Evolutionary conservation across 2,888 invertebrate genomes (phyloP), one percentile per base, ranked within the genome.

Genomic region (Sarcophaga rosellei): DNA sequence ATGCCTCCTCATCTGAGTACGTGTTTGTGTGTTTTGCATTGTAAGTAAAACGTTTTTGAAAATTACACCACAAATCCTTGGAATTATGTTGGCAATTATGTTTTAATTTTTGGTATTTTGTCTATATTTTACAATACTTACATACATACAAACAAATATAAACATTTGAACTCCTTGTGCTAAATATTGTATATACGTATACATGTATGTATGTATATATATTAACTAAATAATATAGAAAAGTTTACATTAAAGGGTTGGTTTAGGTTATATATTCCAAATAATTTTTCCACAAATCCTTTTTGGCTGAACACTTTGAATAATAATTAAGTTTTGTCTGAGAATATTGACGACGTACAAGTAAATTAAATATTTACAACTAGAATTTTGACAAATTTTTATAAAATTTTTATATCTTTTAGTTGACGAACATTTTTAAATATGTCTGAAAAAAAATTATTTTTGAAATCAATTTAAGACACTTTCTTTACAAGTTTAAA

Each of bases 21-120:
- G 25, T 2, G 21, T 65, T 57, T 66, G 15, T 12, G 11, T 47
- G 23, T 62, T 62, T 61, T 47, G n/a, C 12, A 62, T 45, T 65
- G 17, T 65, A 35, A 35, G 20, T 61, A 72, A 72, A 35, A 44
- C 61, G 47, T 53, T 17, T 68, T 45, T 45, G 21, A 66, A 80
- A 47, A 74, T 61, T 59, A 59, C 66, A 53, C 35, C 53, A 70
- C 20, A 70, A 25, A 21, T 35, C 35, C 11, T 6, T 72, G 10
- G 11, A 63, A 53, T 70, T 63, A 35, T 70, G 62, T 63, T 70
- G 53, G 63, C 35, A 78, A 70, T 78, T 70, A 70, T 70, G 62
- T 61, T 78, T 70, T 70, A 69, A 78, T 70, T 70, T 47, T 69
- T 69, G 25, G n/a, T 45, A 45, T 77, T 61, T 72, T 72, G n/a